Conservation (phyloP, 2,113 vertebrate species). For the Rafetus swinhoei region DNA sequence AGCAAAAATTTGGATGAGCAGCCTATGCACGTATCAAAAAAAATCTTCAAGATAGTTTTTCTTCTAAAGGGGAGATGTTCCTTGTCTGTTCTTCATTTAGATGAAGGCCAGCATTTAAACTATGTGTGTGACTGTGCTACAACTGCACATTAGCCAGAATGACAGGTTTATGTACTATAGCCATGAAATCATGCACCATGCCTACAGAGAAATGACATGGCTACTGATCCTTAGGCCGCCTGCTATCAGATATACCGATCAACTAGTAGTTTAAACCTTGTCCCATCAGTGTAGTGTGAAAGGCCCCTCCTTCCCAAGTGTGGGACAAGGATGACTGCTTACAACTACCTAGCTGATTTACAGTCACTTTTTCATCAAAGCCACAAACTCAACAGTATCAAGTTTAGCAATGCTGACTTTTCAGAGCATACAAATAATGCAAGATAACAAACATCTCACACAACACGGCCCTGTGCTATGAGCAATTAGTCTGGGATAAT, state of each 20-base stretch:
- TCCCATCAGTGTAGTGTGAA: neutral
- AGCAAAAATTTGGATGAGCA: neutral
- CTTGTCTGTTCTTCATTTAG: rapidly evolving
- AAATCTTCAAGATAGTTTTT: neutral
- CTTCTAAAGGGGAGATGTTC: neutral
- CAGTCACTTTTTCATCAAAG: neutral
- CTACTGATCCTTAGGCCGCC: neutral
- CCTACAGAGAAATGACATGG: rapidly evolving
- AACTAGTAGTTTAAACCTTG: neutral
- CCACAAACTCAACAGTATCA: neutral
- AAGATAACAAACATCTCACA: conserved; percentile 20
- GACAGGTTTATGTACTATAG: neutral
- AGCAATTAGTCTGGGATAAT: conserved; percentile 46
- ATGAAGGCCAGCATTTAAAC: neutral
- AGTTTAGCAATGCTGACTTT: conserved; percentile 4
- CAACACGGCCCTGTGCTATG: conserved; percentile 5
- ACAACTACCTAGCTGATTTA: neutral
- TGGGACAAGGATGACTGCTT: neutral
- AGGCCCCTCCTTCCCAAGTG: rapidly evolving
- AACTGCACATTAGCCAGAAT: neutral
- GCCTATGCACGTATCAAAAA: neutral
- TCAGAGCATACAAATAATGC: conserved; percentile 38
- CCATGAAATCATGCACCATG: rapidly evolving
- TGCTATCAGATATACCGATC: neutral
- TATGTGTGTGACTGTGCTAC: neutral